These are phyloP conservation scores for Macaria liturata DNA, from an alignment of 2,888 invertebrate species.

Conservation along the genomic window DNA sequence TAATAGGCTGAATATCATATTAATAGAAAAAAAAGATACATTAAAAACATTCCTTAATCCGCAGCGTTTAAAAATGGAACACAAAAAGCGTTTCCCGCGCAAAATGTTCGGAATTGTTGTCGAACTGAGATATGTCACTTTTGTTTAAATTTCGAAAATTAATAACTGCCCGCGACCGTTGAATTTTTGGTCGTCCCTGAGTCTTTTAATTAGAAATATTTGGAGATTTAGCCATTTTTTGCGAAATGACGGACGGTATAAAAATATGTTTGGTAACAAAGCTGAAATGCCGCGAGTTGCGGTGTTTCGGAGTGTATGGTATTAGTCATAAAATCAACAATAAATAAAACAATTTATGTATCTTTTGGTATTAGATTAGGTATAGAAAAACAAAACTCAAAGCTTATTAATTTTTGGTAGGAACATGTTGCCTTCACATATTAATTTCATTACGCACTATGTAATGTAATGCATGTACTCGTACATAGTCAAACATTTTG, in stretches of 20 bases:
- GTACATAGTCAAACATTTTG: too few species aligned
- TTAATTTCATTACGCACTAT: too few species aligned
- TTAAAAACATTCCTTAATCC: conserved; percentile 9
- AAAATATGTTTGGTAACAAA: conserved; percentile 40
- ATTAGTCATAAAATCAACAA: too few species aligned
- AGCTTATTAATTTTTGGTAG: too few species aligned
- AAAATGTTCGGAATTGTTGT: conserved; percentile 70
- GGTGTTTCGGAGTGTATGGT: conserved; percentile 3
- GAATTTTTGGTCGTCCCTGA: conserved; percentile 59
- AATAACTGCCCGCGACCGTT: conserved; percentile 61
- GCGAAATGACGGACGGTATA: conserved; percentile 38
- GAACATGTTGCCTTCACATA: too few species aligned
- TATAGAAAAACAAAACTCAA: too few species aligned
- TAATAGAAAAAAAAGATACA: background rate
- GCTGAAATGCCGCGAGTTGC: conserved; percentile 30
- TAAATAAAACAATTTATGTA: too few species aligned
- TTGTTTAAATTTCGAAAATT: conserved; percentile 80
- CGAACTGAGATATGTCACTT: conserved; percentile 74
- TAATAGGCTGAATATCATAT: too few species aligned
- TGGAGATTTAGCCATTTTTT: conserved; percentile 62
- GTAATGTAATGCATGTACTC: too few species aligned
- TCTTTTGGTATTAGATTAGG: too few species aligned
- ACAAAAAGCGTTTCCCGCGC: conserved; percentile 63
- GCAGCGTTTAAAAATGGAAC: conserved; percentile 55
- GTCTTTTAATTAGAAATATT: conserved; percentile 78